Conservation (phyloP, 2,113 vertebrate species). For the Catharus bicknelli region DNA sequence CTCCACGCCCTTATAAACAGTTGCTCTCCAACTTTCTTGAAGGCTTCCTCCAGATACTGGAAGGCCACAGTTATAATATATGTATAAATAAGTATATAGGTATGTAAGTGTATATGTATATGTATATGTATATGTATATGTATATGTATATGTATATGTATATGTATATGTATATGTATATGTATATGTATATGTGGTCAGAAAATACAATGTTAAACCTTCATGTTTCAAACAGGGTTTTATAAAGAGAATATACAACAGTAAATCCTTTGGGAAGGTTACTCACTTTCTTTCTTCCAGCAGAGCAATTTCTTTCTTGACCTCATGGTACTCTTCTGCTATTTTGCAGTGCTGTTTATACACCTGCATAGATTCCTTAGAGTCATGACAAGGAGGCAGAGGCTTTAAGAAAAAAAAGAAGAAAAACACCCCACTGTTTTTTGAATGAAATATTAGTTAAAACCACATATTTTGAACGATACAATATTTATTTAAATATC, state of each 20-base stretch:
- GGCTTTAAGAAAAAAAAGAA: slow-evolving; percentile 77
- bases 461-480: not conserved
- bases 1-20: not conserved
- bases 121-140: too few relatives aligned
- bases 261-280: not conserved
- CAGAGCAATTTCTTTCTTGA: slow-evolving; percentile 90
- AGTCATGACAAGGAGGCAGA: slow-evolving; percentile 87
- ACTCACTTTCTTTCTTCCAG: slow-evolving; percentile 96
- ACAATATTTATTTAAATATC: not conserved
- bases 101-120: not conserved
- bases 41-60: not conserved
- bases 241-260: not conserved
- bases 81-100: not conserved
- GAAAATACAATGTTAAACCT: not conserved
- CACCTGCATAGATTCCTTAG: slow-evolving; percentile 92
- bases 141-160: too few relatives aligned
- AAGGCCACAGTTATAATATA: not conserved
- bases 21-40: not conserved
- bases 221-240: not conserved
- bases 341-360: slow-evolving; percentile 96
- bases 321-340: slow-evolving; percentile 93
- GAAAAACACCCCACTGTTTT: not conserved
- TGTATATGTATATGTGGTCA: not conserved
- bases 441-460: not conserved
- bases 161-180: too few relatives aligned